phyloP scores from a whole-genome alignment of 2,888 invertebrate genomes.

The Agrochola litura region DNA sequence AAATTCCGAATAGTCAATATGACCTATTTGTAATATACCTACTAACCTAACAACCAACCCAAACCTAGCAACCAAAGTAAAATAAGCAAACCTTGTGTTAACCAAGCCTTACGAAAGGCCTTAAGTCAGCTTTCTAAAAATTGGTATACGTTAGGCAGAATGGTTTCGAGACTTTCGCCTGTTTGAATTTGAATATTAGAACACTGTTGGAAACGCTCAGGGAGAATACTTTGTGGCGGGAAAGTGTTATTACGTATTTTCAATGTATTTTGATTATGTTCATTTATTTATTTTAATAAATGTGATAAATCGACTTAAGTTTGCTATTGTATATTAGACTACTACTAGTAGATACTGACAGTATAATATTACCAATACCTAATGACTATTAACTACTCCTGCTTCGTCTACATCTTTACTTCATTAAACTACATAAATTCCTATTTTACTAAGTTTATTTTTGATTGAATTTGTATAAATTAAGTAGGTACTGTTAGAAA shows the following conservation, averaged over 20 bases:
- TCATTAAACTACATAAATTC: not conserved
- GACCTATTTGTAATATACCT: not conserved
- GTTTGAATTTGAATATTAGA: not conserved
- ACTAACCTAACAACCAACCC: no score
- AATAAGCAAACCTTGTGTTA: not conserved
- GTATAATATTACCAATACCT: not conserved
- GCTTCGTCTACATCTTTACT: not conserved
- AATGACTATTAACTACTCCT: not conserved
- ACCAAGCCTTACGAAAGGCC: not conserved
- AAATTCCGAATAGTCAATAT: not conserved
- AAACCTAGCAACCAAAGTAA: not conserved
- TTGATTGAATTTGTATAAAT: not conserved
- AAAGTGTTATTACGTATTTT: not conserved
- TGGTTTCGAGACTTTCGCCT: not conserved
- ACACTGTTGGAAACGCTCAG: not conserved
- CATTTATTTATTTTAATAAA: not conserved
- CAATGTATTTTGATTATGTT: not conserved
- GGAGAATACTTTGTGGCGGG: no score
- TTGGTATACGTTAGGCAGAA: not conserved
- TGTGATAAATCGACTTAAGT: not conserved
- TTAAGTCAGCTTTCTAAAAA: no score
- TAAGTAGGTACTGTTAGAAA: not conserved
- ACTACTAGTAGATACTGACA: no score
- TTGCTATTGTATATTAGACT: no score
- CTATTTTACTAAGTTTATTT: not conserved